Evolutionary conservation across 1,140 invertebrate genomes (phyloP).

Genomic region (Heliconius melpomene): DNA sequence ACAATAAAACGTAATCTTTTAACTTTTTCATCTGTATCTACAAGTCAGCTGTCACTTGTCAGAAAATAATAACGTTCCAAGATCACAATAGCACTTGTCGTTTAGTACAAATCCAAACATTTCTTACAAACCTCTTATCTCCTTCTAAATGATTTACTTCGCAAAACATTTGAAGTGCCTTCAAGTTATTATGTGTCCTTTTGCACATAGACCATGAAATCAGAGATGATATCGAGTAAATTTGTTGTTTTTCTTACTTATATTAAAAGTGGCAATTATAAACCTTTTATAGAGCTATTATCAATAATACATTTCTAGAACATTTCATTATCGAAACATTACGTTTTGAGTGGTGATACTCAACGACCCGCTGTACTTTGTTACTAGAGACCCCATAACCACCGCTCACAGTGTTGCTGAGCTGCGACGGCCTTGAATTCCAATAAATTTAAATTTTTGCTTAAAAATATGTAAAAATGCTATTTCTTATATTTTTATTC

Average conservation of each 20-base stretch:
- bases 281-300: too few species aligned
- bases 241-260: not conserved
- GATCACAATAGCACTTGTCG: not conserved
- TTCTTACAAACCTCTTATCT: slow-evolving; percentile 20
- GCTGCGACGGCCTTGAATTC: not conserved
- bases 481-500: not conserved
- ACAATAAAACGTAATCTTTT: too few species aligned
- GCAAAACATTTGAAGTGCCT: slow-evolving; percentile 22
- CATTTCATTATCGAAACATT: too few species aligned
- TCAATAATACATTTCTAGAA: too few species aligned
- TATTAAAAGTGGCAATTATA: not conserved
- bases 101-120: slow-evolving; percentile 14
- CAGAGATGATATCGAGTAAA: not conserved
- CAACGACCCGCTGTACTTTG: too few species aligned
- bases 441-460: not conserved
- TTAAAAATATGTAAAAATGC: not conserved
- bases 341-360: too few species aligned
- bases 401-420: too few species aligned
- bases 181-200: slow-evolving; percentile 20
- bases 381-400: too few species aligned
- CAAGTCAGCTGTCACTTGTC: not conserved
- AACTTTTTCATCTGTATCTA: too few species aligned
- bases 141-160: slow-evolving; percentile 26
- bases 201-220: not conserved
- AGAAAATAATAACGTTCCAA: not conserved